phyloP scores from a whole-genome alignment of 2,888 invertebrate species.

The Harpalus rubripes region DNA sequence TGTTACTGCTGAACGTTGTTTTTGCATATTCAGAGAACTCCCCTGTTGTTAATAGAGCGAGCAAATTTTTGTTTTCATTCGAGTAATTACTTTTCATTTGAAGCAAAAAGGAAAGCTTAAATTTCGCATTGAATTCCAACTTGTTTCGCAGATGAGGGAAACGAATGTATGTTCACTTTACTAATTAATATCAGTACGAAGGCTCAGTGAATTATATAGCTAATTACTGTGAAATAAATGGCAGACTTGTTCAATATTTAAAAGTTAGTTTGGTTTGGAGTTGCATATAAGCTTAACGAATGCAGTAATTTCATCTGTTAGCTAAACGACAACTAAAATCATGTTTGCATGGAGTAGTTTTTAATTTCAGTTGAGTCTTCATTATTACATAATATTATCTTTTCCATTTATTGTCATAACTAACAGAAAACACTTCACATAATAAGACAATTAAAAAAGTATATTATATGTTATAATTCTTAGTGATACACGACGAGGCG shows the following conservation, averaged over 20 bases:
- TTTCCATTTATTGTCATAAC: neutral
- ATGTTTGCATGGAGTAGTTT: constrained; percentile 21
- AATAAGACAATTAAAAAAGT: too few species aligned
- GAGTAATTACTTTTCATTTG: constrained; percentile 44
- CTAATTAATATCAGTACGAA: constrained; percentile 34
- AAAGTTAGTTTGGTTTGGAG: constrained; percentile 50
- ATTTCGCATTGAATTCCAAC: constrained; percentile 46
- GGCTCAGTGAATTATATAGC: constrained; percentile 25
- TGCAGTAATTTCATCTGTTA: constrained; percentile 33
- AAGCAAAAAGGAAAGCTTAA: constrained; percentile 38
- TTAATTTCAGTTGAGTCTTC: neutral
- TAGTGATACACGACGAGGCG: too few species aligned
- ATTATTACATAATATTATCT: neutral
- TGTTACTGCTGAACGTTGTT: constrained; percentile 21
- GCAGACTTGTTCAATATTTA: constrained; percentile 36
- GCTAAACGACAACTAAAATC: constrained; percentile 18
- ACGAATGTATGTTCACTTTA: constrained; percentile 30
- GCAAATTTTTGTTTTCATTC: constrained; percentile 43
- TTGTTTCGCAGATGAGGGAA: constrained; percentile 18
- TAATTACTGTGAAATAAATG: constrained; percentile 49
- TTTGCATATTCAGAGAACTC: constrained; percentile 12
- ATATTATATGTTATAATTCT: too few species aligned
- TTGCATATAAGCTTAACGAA: constrained; percentile 37
- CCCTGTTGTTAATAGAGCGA: constrained; percentile 30
- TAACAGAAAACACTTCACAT: too few species aligned